These are phyloP conservation scores for Calliphora vicina DNA, from an alignment of 1,140 invertebrate species.

Conservation along the genomic window DNA sequence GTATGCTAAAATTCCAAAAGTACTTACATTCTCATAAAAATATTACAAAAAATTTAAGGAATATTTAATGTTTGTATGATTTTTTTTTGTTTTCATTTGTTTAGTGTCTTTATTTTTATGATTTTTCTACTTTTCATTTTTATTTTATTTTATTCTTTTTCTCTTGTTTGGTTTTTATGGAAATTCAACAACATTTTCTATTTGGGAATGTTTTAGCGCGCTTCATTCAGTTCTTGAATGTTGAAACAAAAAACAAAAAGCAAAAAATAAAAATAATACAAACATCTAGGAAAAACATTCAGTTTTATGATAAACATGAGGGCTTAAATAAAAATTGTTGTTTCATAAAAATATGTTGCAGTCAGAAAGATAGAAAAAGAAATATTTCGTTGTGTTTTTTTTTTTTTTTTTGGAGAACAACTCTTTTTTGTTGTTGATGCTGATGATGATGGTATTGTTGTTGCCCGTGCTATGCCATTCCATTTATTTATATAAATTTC, in stretches of 20 bases:
- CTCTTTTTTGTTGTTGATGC: slow-evolving; percentile 13
- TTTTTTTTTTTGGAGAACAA: slow-evolving; percentile 3
- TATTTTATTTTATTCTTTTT: neutral
- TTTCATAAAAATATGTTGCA: slow-evolving; percentile 35
- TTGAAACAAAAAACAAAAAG: neutral
- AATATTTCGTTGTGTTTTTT: neutral
- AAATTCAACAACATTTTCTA: neutral
- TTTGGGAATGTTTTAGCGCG: neutral
- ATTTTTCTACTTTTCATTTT: neutral
- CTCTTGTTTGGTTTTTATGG: neutral
- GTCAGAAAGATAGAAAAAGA: neutral
- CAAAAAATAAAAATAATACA: neutral
- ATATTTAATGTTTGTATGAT: neutral
- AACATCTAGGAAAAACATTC: slow-evolving; percentile 23
- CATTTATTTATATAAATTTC: neutral
- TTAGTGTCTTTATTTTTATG: neutral
- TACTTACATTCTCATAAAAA: slow-evolving; percentile 3
- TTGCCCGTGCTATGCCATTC: neutral
- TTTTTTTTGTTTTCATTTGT: neutral
- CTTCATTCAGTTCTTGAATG: neutral
- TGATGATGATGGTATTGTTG: neutral
- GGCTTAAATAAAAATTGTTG: slow-evolving; percentile 15
- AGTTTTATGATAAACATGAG: slow-evolving; percentile 28
- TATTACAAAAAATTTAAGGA: slow-evolving; percentile 2
- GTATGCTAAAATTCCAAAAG: neutral